Conservation (phyloP, 2,797 vertebrate genomes). For the Heteromormyrus szaboi region DNA sequence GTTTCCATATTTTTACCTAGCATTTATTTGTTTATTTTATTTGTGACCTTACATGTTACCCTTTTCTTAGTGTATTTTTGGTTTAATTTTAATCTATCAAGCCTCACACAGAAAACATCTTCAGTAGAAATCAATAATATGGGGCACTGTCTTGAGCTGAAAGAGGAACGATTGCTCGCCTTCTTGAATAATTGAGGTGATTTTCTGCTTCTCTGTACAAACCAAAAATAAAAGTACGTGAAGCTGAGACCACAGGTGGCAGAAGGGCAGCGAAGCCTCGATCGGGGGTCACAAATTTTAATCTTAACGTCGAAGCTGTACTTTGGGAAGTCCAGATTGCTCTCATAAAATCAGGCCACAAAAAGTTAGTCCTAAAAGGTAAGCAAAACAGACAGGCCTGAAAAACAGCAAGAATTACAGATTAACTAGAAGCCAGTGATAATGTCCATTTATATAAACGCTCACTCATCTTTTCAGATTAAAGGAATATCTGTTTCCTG, state of each 20-base stretch:
- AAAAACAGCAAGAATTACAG: background rate
- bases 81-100: background rate
- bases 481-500: background rate
- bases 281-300: background rate
- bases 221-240: background rate
- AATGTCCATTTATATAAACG: background rate
- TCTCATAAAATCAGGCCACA: background rate
- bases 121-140: background rate
- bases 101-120: background rate
- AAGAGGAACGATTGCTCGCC: background rate
- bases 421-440: background rate
- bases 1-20: background rate
- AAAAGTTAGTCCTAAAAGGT: background rate
- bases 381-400: background rate
- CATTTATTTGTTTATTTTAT: background rate
- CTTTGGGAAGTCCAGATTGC: background rate
- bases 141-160: background rate
- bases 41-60: background rate
- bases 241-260: background rate
- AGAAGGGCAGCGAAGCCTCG: background rate
- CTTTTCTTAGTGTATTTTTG: background rate
- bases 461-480: background rate
- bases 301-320: background rate
- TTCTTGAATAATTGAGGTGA: background rate
- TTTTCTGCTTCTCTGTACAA: background rate